Conservation (phyloP, 92 coral and sea anemone genomes). For the Zoanthus gigantus region DNA sequence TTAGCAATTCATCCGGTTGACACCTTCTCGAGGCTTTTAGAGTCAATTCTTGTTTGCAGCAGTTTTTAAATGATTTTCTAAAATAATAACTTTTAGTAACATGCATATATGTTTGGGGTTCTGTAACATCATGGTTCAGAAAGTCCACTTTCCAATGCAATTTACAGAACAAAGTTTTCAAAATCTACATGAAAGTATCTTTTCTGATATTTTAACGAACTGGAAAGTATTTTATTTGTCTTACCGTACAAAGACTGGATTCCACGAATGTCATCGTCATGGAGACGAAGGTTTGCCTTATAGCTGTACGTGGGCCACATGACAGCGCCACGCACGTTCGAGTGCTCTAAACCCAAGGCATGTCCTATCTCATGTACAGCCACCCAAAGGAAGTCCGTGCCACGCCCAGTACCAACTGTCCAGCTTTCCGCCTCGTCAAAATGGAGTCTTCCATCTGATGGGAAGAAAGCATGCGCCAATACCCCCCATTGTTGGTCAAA, state of each 20-base stretch:
- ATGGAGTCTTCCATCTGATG: conserved; percentile 30
- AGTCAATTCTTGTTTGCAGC: no score
- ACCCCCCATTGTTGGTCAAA: conserved; percentile 38
- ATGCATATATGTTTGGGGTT: no score
- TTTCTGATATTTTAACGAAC: background rate
- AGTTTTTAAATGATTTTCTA: no score
- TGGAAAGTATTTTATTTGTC: background rate
- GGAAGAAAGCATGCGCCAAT: conserved; percentile 43
- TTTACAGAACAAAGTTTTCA: no score
- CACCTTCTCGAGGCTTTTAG: no score
- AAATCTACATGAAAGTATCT: no score
- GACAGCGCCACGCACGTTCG: conserved; percentile 24
- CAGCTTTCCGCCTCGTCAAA: conserved; percentile 28
- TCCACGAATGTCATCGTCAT: conserved; percentile 23
- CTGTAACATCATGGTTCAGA: no score
- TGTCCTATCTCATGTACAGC: conserved; percentile 37
- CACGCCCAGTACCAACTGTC: conserved; percentile 15
- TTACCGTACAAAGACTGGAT: conserved; percentile 35
- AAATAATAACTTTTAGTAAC: no score
- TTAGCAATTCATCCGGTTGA: no score
- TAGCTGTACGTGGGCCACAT: conserved; percentile 43
- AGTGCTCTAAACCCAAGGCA: conserved; percentile 22
- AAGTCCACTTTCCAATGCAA: no score
- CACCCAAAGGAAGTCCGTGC: conserved; percentile 27
- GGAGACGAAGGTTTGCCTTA: conserved; percentile 19